Percentiles rank a stretch among this genome's conserved stretches.
Conservation (phyloP, 2,113 vertebrate genomes). For the Tetrax tetrax region DNA sequence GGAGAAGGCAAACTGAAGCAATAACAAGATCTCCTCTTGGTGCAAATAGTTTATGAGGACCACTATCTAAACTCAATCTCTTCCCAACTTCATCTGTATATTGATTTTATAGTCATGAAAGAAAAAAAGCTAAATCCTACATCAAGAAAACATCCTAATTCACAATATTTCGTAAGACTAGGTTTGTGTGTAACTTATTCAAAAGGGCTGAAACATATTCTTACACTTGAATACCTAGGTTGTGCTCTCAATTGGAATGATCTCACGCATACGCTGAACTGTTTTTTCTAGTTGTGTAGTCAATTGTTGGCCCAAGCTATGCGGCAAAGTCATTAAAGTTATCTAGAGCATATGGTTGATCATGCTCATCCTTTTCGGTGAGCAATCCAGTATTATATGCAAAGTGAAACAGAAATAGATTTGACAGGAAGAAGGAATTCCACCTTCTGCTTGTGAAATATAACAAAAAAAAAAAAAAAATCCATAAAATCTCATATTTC, state of each 20-base stretch:
- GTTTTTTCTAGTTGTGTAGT: not conserved
- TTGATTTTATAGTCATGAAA: not conserved
- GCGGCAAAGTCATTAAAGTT: not conserved
- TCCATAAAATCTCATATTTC: not conserved
- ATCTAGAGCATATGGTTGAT: not conserved
- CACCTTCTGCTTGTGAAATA: not conserved
- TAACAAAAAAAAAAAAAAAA: not conserved
- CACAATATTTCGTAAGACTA: not conserved
- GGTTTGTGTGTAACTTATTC: not conserved
- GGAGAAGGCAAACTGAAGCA: not conserved
- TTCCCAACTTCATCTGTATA: not conserved
- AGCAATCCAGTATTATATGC: not conserved
- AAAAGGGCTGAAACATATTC: not conserved
- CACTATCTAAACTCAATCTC: not conserved
- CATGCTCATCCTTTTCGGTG: not conserved
- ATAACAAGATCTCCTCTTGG: not conserved
- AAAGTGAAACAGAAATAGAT: not conserved
- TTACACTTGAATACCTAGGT: not conserved
- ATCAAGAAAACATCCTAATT: not conserved
- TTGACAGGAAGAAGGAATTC: not conserved
- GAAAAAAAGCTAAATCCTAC: not conserved
- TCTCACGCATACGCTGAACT: not conserved
- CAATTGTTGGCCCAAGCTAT: not conserved
- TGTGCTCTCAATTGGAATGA: fast-evolving
- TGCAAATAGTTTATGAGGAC: not conserved